Evolutionary conservation across 2,888 invertebrate species (phyloP).

Genomic region (Pristionchus maxplancki): DNA sequence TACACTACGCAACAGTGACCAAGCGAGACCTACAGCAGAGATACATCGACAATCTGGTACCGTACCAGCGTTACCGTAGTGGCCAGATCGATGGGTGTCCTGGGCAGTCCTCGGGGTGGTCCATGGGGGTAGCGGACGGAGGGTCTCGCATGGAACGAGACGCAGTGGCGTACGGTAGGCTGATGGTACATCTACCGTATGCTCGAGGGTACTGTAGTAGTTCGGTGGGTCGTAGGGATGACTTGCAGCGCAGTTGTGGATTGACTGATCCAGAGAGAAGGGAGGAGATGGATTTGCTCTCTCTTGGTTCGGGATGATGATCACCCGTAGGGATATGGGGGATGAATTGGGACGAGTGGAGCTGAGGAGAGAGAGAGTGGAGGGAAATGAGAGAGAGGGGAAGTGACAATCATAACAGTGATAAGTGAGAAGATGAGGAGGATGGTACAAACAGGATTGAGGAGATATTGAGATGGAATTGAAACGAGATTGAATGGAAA

Average conservation of each 20-base stretch:
- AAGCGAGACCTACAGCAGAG: background rate
- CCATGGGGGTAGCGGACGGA: constrained; percentile 22
- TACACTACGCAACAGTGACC: constrained; percentile 6
- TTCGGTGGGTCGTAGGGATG: background rate
- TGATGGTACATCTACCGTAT: constrained; percentile 45
- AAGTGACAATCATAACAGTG: constrained; percentile 34
- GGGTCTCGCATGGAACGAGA: constrained; percentile 31
- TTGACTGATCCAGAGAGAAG: background rate
- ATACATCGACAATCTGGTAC: background rate
- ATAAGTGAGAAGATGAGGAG: background rate
- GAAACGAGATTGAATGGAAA: background rate
- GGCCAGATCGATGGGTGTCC: background rate
- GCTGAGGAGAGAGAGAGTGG: background rate
- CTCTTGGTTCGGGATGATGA: constrained; percentile 7
- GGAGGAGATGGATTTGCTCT: background rate
- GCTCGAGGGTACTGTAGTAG: background rate
- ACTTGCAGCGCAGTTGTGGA: constrained; percentile 2
- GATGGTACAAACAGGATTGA: background rate
- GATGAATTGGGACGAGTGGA: background rate
- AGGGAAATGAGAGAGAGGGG: background rate
- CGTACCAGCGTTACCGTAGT: constrained; percentile 42
- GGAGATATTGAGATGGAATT: constrained; percentile 18
- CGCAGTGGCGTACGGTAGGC: background rate
- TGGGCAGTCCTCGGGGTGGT: constrained; percentile 1
- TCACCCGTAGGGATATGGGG: background rate